Evolutionary conservation across 92 coral and sea anemone genomes (phyloP), one percentile per base, ranked within the genome.

Genomic region (Actinernus sp.): DNA sequence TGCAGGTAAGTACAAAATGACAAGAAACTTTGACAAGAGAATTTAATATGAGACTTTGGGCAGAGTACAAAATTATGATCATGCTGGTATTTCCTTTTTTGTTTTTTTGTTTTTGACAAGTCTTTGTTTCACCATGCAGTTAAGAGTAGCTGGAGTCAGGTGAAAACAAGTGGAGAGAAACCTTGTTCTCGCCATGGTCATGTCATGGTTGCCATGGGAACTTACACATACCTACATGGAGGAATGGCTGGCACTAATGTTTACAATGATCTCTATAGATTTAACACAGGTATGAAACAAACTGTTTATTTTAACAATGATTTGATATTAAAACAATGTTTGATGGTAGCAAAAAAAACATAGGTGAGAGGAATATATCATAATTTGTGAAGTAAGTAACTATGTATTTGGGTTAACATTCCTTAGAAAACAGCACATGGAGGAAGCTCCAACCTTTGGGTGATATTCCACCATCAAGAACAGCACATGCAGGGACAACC

Each of bases 201-300:
- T 71, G 76, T 94, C 39, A 90, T 88, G 76, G 91, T 90, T 61
- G 89, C 97, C 47, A 61, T 91, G 29, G 91, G 88, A 71, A 83
- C 90, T 49, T 72, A 79, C 63, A 74, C 90, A 65, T 94, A 59
- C 39, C 23, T 94, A 47, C 98, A 94, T 72, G 98, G 98, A 10
- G 98, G 98, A 26, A 94, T 94, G 97, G 97, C 96, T 72, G 98
- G 97, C 46, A 90, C 84, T 7, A 68, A 79, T 19, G 65, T 94
- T 32, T 85, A 49, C 75, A 74, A 69, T 61, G 98, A 94, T 62
- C 64, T 94, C 11, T 87, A 85, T 88, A 78, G 80, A 57, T 81
- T 90, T 48, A 46, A 68, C 34, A 87, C 93, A 64, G 92, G 98
- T 90, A 55, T 14, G 17, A 52, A 52, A 52, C 30, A 4, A 31